Percentiles rank a stretch among this genome's conserved stretches.
phyloP scores from a whole-genome alignment of 2,797 vertebrate genomes.

The Syngnathus acus region DNA sequence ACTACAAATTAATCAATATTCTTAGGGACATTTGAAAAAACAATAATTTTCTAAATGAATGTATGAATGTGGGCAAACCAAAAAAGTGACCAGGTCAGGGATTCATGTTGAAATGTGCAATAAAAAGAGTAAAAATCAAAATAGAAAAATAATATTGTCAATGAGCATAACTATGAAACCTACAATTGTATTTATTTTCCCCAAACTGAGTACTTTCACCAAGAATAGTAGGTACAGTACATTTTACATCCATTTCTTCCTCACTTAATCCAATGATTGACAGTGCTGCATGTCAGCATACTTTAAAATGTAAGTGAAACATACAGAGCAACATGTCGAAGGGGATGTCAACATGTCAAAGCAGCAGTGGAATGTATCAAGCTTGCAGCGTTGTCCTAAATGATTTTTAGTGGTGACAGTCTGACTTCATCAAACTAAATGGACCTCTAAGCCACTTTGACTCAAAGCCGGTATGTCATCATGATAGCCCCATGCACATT shows the following conservation, averaged over 20 bases:
- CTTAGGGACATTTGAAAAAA: no score
- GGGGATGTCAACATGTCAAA: neutral
- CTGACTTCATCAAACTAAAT: neutral
- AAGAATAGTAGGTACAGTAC: no score
- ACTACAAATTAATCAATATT: neutral
- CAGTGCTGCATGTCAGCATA: neutral
- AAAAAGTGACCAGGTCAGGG: no score
- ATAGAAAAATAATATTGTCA: neutral
- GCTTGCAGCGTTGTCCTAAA: neutral
- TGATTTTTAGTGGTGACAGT: neutral
- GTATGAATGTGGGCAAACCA: no score
- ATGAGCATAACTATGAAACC: neutral
- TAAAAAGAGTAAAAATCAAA: no score
- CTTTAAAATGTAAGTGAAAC: neutral
- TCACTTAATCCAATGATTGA: neutral
- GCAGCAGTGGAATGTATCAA: constrained; percentile 3
- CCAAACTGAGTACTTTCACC: neutral
- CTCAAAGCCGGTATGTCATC: neutral
- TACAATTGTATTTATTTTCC: neutral
- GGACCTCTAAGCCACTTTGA: neutral
- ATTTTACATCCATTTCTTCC: neutral
- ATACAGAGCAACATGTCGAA: neutral
- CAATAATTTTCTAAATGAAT: no score
- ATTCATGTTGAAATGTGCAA: no score
- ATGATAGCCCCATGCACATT: neutral